Conservation (phyloP, 1,140 invertebrate species). For the Nephotettix cincticeps region DNA sequence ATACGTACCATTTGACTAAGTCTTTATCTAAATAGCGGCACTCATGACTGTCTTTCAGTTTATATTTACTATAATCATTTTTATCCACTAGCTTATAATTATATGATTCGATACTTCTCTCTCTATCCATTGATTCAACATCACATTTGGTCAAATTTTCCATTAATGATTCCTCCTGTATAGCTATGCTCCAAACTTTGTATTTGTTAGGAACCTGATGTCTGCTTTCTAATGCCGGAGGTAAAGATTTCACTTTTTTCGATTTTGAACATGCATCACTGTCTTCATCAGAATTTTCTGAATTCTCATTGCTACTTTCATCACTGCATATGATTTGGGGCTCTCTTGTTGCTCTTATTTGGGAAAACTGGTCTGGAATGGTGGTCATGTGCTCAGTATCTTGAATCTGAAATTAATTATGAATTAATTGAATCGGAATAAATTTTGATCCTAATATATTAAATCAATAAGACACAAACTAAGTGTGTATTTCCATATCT, state of each 20-base stretch:
- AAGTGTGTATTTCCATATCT: no score
- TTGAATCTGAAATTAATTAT: no score
- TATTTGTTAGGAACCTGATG: not conserved
- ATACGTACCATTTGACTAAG: no score
- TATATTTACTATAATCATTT: not conserved
- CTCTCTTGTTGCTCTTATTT: not conserved
- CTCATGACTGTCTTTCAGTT: not conserved
- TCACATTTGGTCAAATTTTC: not conserved
- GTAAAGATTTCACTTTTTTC: conserved; percentile 1
- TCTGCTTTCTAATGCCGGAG: not conserved
- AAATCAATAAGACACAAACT: no score
- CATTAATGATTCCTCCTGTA: conserved; percentile 3
- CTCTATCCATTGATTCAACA: not conserved
- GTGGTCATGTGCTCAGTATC: no score
- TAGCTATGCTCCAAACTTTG: conserved; percentile 8
- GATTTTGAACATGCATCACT: not conserved
- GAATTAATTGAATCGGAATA: no score
- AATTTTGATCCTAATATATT: no score
- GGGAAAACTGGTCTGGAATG: not conserved
- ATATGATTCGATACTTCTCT: not conserved
- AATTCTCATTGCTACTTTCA: conserved; percentile 5
- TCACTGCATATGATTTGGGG: not conserved
- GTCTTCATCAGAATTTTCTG: conserved; percentile 7
- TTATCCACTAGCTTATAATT: not conserved
- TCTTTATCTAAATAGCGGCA: no score